These are phyloP conservation scores for Scaptodrosophila latifasciaeformis DNA, from an alignment of 2,888 invertebrate species.

Conservation along the genomic window DNA sequence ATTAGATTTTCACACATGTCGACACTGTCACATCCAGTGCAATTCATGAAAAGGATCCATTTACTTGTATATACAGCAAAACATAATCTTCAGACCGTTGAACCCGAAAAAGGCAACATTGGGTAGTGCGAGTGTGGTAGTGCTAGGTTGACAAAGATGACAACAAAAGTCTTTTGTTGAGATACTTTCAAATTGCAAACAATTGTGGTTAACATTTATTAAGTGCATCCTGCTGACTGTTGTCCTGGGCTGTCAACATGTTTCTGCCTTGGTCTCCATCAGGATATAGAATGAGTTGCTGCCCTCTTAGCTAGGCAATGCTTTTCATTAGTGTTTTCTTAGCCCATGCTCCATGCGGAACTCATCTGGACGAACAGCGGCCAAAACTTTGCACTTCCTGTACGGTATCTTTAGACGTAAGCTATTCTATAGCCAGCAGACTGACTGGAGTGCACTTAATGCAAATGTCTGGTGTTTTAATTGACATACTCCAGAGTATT, in stretches of 20 bases:
- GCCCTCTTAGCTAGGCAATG: constrained; percentile 22
- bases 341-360: neutral
- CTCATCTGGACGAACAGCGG: constrained; percentile 19
- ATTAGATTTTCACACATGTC: constrained; percentile 48
- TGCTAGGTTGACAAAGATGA: no score
- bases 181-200: constrained; percentile 20
- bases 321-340: neutral
- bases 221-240: constrained; percentile 57
- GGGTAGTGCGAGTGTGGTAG: no score
- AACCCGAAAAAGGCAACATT: no score
- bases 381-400: constrained; percentile 40
- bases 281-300: constrained; percentile 30
- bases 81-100: no score
- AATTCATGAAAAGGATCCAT: constrained; percentile 29
- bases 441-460: constrained; percentile 52
- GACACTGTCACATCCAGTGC: constrained; percentile 2
- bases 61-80: no score
- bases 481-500: constrained; percentile 27
- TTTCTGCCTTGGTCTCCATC: no score
- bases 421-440: no score
- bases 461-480: constrained; percentile 38
- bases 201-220: constrained; percentile 60
- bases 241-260: constrained; percentile 30
- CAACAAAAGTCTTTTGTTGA: constrained; percentile 44
- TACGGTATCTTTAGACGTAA: constrained; percentile 8